Base-by-base conservation (phyloP, 2,888 invertebrate genomes). In the Calliphora vomitoria region DNA sequence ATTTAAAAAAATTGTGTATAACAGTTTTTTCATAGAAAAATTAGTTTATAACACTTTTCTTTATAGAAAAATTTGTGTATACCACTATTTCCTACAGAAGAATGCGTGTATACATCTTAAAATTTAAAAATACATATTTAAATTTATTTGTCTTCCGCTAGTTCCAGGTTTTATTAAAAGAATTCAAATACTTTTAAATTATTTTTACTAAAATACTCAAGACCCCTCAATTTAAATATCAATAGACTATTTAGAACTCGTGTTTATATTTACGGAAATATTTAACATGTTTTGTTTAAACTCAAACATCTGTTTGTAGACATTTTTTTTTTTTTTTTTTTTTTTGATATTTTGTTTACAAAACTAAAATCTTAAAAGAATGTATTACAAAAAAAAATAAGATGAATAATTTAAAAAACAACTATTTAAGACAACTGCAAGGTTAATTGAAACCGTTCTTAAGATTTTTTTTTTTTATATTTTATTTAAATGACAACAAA, bases 371-470 rank as follows among this genome's bases (percentile, higher is more conserved):
- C 13, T 11, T 10, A 44, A 55, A 18, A 25, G 25, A 25, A 55
- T 55, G 5, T 18, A 25, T 10, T 13, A 31, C 11, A 31, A 20
- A 62, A n/a, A 53, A 84, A 72, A 72, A 84, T n/a, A 76, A 72
- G 41, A 66, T 76, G 66, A 72, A 60, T 78, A 80, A 72, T 74
- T 78, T 53, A 80, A 87, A 80, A 81, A 44, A 64, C 41, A 13
- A 66, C 78, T 35, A 35, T 76, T 53, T 71, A 76, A 74, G 15
- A 35, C 69, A 79, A 78, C 58, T 74, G 60, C 79, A 88, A 88
- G 87, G 88, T 87, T 79, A 86, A 85, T 82, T 58, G 53, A 82
- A 85, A 76, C 68, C 68, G 50, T 85, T 81, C 53, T 64, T 64
- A 35, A n/a, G 50, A 18, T n/a, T 20, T 47, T 44, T 13, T 11